Percentiles rank a stretch among this genome's conserved stretches.
phyloP scores from a whole-genome alignment of 2,113 vertebrate genomes.

The Passer domesticus region DNA sequence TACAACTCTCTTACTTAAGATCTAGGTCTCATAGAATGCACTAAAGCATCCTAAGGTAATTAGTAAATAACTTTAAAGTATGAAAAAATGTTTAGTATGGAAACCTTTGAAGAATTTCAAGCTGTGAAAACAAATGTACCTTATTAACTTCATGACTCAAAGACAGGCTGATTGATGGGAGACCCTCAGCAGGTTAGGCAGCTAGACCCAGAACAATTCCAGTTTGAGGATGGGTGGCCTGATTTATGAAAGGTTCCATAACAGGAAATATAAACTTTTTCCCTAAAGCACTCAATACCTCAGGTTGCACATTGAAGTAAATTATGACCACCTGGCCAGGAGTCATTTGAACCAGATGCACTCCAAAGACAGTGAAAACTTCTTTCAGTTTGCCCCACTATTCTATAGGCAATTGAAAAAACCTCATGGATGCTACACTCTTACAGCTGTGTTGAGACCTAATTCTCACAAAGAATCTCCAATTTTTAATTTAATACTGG shows the following conservation, averaged over 20 bases:
- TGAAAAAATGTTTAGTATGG: background rate
- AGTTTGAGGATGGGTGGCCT: background rate
- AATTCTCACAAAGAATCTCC: background rate
- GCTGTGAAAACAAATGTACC: background rate
- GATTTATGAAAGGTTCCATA: background rate
- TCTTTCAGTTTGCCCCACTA: background rate
- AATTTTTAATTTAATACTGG: background rate
- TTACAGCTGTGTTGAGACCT: background rate
- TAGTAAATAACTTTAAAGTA: background rate
- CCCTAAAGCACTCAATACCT: background rate
- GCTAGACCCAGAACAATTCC: background rate
- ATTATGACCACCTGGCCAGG: background rate
- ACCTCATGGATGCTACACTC: fast-evolving
- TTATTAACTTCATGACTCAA: background rate
- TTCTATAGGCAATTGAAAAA: background rate
- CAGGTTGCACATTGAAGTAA: background rate
- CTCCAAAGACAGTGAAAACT: background rate
- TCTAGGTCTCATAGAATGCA: background rate
- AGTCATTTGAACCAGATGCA: background rate
- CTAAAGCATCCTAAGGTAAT: background rate
- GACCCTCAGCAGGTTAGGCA: background rate
- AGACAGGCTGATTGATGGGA: background rate
- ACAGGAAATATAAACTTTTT: background rate
- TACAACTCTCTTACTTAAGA: background rate
- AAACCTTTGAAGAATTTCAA: background rate